Percentiles rank a stretch among this genome's conserved stretches.
Conservation (phyloP, 2,797 vertebrate species). For the Columba guinea region DNA sequence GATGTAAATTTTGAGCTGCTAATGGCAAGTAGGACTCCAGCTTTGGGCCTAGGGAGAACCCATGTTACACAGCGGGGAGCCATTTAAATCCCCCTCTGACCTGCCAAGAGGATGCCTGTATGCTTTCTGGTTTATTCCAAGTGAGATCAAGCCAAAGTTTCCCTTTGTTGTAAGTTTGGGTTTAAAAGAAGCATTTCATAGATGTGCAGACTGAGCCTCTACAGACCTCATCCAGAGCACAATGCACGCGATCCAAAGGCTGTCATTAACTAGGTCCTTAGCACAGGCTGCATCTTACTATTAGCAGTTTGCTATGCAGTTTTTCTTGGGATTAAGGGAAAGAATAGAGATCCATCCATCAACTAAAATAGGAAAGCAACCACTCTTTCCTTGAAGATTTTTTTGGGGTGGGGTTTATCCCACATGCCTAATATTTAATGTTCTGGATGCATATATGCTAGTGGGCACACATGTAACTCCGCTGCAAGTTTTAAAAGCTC, state of each 20-base stretch:
- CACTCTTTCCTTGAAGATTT: neutral
- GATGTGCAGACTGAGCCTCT: neutral
- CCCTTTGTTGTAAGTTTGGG: neutral
- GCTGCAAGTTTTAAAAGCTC: constrained; percentile 13
- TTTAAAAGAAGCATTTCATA: neutral
- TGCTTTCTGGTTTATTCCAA: neutral
- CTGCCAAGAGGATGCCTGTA: neutral
- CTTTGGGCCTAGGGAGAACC: neutral
- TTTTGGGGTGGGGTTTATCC: neutral
- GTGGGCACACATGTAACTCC: neutral
- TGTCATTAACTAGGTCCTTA: neutral
- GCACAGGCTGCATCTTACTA: neutral
- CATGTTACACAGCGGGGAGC: neutral
- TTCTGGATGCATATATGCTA: neutral
- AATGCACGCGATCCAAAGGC: neutral
- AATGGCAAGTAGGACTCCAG: neutral
- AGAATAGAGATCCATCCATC: neutral
- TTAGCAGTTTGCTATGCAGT: neutral
- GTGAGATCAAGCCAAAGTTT: neutral
- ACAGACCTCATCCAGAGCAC: neutral
- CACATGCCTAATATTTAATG: neutral
- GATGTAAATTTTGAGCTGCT: constrained; percentile 8
- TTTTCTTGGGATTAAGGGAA: neutral
- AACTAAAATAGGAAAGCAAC: neutral
- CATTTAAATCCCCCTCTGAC: neutral